Base-by-base conservation (phyloP, 1,140 invertebrate species). In the Leguminivora glycinivorella region DNA sequence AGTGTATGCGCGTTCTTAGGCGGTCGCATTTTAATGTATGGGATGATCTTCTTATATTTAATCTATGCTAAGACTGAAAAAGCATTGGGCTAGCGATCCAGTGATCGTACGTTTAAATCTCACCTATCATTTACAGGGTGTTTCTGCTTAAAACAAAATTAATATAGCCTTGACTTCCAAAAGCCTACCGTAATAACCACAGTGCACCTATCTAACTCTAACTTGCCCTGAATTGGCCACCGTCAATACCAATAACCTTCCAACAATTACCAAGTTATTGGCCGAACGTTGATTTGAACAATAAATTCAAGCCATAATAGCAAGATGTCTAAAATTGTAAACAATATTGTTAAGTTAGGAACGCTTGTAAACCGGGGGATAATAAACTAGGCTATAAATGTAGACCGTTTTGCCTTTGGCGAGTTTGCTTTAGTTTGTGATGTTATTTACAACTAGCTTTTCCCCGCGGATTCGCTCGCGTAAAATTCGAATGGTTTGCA, bases 321-420 rank as follows among this genome's bases (percentile, higher is more conserved):
- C 43, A 19, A 52, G 17, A 19, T 52, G 47, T 17, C 47, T 52
- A 22, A 52, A 52, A 52, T 52, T 52, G 47, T 52, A 22, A 52
- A 52, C 47, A 22, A 52, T 52, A 52, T 52, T 52, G 47, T 52
- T 10, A 52, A 52, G 47, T 52, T 52, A 22, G 6, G 47, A 19
- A 22, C 19, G 47, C 19, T 52, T 52, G 47, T 52, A 52, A 52
- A 52, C 47, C 22, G 47, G 47, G 22, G 19, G 9, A 19, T 52
- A 52, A 52, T 52, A 52, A 52, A 52, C 47, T 10, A 52, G 22
- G 6, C 47, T 52, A 52, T 52, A 22, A 52, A 52, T 52, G 47
- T 22, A 22, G 47, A 52, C 22, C 19, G 19, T 22, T 52, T 22
- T 17, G 14, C 43, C n/a, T 47, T 47, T 9, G 47, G 19, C 17